Evolutionary conservation across 2,113 vertebrate genomes (phyloP).

Genomic region (Gadus chalcogrammus): DNA sequence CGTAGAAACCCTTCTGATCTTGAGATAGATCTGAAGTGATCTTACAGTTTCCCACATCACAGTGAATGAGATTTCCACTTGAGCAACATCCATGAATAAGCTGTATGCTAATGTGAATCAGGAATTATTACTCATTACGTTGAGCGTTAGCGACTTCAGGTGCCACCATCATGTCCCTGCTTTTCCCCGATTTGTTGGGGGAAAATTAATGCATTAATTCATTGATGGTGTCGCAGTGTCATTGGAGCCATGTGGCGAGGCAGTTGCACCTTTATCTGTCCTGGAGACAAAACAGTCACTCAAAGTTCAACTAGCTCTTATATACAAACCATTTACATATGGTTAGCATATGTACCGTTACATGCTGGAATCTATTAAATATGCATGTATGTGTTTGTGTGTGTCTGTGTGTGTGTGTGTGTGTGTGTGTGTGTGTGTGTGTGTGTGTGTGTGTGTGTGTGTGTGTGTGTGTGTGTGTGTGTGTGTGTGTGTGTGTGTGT

Average conservation of each 20-base stretch:
- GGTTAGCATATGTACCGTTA: conserved; percentile 36
- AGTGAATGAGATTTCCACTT: no score
- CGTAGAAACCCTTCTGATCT: no score
- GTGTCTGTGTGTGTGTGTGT: conserved; percentile 24
- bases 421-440: conserved; percentile 1
- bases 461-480: conserved; percentile 25
- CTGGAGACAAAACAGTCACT: conserved; percentile 10
- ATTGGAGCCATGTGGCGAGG: no score
- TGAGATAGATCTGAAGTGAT: conserved; percentile 16
- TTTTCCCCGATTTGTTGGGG: conserved; percentile 10
- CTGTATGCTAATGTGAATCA: no score
- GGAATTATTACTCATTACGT: no score
- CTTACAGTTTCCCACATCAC: no score
- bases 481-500: no score
- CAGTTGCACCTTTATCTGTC: no score
- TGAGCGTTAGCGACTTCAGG: no score
- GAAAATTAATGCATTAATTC: conserved; percentile 31
- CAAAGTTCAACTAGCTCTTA: conserved; percentile 31
- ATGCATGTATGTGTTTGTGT: conserved; percentile 10
- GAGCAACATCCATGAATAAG: no score
- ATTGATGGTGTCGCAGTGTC: background rate
- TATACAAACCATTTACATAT: conserved; percentile 17
- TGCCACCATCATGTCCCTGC: conserved; percentile 17
- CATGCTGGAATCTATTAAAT: conserved; percentile 26
- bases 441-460: background rate